Conservation (phyloP, 2,888 invertebrate species). For the Leptopilina drosophilae region DNA sequence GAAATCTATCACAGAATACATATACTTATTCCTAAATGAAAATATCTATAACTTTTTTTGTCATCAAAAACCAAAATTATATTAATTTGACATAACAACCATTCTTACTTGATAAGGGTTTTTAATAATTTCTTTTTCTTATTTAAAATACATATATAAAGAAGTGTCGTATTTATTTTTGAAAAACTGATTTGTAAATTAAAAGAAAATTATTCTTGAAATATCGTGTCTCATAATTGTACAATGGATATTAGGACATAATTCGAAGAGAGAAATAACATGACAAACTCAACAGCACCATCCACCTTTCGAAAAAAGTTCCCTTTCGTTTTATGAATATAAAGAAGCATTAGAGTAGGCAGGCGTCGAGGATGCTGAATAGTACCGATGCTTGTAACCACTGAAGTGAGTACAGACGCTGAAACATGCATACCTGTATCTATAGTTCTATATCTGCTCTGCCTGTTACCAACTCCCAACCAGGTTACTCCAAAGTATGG, state of each 20-base stretch:
- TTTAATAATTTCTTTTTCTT: background rate
- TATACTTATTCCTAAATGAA: no score
- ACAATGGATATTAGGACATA: no score
- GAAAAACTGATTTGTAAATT: no score
- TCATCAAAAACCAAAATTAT: no score
- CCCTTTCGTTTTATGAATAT: slow-evolving; percentile 50
- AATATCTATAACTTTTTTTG: no score
- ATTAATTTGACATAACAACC: no score
- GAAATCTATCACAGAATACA: no score
- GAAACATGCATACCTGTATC: slow-evolving; percentile 29
- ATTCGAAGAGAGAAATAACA: background rate
- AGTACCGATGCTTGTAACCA: slow-evolving; percentile 47
- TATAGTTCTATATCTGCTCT: background rate
- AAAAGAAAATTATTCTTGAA: no score
- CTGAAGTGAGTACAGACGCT: slow-evolving; percentile 22
- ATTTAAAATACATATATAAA: no score
- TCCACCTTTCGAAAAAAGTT: slow-evolving; percentile 47
- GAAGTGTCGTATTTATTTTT: no score
- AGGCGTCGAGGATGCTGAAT: slow-evolving; percentile 49
- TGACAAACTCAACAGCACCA: slow-evolving; percentile 25
- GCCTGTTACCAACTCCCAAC: slow-evolving; percentile 26
- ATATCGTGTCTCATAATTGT: no score
- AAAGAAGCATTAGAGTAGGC: slow-evolving; percentile 50
- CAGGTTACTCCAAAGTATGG: slow-evolving; percentile 51
- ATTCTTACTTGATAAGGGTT: no score